phyloP scores from a whole-genome alignment of 2,888 invertebrate species.

The Lacanobia oleracea region DNA sequence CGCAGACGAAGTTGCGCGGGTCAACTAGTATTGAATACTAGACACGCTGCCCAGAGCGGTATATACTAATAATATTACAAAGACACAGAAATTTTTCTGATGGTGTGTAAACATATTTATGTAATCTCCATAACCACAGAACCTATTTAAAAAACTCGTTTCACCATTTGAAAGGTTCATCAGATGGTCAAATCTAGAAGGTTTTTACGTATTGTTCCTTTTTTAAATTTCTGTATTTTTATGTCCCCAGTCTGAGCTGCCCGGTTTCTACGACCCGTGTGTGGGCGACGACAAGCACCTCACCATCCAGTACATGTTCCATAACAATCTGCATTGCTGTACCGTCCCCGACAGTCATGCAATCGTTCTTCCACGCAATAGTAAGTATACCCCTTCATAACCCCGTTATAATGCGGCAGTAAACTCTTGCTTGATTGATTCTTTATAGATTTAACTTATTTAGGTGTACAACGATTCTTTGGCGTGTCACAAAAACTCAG shows the following conservation, averaged over 20 bases:
- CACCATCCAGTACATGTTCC: constrained; percentile 96
- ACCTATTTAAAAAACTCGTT: too few relatives aligned
- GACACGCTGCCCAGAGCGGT: too few relatives aligned
- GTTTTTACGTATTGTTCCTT: not conserved
- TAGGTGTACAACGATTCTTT: not conserved
- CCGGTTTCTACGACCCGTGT: constrained; percentile 99
- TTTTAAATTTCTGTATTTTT: constrained; percentile 20
- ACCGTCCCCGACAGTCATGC: constrained; percentile 95
- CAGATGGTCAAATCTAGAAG: too few relatives aligned
- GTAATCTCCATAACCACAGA: too few relatives aligned
- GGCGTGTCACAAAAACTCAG: not conserved
- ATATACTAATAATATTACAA: too few relatives aligned
- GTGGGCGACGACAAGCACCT: constrained; percentile 97
- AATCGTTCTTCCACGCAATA: constrained; percentile 88
- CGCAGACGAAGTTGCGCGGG: too few relatives aligned
- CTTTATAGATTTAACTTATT: not conserved
- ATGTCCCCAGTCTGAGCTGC: constrained; percentile 95
- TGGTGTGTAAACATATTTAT: too few relatives aligned
- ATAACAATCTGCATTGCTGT: constrained; percentile 94
- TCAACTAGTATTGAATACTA: too few relatives aligned
- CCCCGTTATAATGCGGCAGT: not conserved
- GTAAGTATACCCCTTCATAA: constrained; percentile 73
- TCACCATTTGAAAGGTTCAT: too few relatives aligned
- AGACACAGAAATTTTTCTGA: too few relatives aligned
- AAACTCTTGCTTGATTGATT: not conserved